Percentiles rank a stretch among this genome's conserved stretches.
These are phyloP conservation scores for Dufourea novaeangliae DNA, from an alignment of 1,140 invertebrate species.

Conservation along the genomic window DNA sequence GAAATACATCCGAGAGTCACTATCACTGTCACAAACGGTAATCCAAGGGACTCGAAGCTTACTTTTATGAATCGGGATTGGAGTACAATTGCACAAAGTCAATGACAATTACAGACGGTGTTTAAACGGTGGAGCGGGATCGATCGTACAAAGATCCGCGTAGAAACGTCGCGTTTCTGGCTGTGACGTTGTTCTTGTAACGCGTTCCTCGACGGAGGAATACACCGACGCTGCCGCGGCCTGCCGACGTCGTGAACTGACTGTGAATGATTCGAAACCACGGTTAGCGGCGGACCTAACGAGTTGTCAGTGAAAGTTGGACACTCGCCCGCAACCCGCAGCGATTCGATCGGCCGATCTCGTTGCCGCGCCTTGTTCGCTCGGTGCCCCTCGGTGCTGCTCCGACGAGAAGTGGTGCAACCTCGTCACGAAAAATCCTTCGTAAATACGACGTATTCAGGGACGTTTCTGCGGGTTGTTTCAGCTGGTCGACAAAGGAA, in stretches of 20 bases:
- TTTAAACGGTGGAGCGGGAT: background rate
- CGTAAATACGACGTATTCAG: background rate
- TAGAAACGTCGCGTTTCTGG: background rate
- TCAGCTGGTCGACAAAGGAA: too few relatives aligned
- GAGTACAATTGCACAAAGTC: background rate
- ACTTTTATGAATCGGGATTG: background rate
- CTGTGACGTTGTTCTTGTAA: background rate
- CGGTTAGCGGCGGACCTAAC: conserved; percentile 64
- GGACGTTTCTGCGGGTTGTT: background rate
- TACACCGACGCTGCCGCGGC: conserved; percentile 51
- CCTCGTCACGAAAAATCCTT: too few relatives aligned
- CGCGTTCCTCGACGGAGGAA: conserved; percentile 17
- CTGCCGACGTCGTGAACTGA: conserved; percentile 74
- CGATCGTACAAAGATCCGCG: background rate
- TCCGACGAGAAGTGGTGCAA: conserved; percentile 5
- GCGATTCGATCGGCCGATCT: conserved; percentile 42
- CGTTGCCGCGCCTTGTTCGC: conserved; percentile 1
- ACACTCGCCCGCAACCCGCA: conserved; percentile 60
- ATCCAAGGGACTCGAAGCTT: background rate
- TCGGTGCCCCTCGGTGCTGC: background rate
- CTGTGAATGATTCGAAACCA: conserved; percentile 77
- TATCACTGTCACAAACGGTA: background rate
- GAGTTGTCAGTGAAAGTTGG: conserved; percentile 78
- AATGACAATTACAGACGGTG: too few relatives aligned
- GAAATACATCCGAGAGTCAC: background rate